A percentile compares a stretch with the other conserved stretches of the same genome.
Evolutionary conservation across 2,113 vertebrate species (phyloP).

Genomic region (Carollia perspicillata): DNA sequence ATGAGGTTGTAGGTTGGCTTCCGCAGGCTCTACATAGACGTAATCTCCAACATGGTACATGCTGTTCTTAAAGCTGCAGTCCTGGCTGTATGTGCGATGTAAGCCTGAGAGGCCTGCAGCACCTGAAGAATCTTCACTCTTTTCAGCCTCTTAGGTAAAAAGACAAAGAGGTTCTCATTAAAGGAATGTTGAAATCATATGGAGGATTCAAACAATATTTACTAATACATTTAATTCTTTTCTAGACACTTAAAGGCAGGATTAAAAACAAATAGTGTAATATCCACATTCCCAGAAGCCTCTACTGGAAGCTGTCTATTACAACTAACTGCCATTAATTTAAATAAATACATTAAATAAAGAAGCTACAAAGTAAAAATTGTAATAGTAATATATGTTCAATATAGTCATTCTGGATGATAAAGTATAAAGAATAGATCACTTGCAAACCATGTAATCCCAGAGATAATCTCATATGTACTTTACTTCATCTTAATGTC

Average conservation of each 20-base stretch:
- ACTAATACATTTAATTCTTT: not conserved
- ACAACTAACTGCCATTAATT: not conserved
- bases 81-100: slow-evolving; percentile 96
- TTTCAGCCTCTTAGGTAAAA: slow-evolving; percentile 92
- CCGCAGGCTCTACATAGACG: slow-evolving; percentile 96
- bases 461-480: slow-evolving; percentile 11
- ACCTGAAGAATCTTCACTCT: slow-evolving; percentile 91
- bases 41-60: slow-evolving; percentile 99
- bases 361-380: slow-evolving; percentile 19
- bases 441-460: not conserved
- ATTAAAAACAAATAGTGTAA: slow-evolving; percentile 5
- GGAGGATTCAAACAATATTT: not conserved
- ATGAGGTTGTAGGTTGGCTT: slow-evolving; percentile 93
- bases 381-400: not conserved
- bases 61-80: slow-evolving; percentile 98
- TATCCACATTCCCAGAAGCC: not conserved
- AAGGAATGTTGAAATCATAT: not conserved
- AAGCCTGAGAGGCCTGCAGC: slow-evolving; percentile 88
- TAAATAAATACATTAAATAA: not conserved
- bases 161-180: slow-evolving; percentile 23
- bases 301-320: not conserved
- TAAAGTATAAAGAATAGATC: not conserved
- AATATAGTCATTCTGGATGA: slow-evolving; percentile 3
- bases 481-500: not conserved
- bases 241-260: not conserved